Percentiles rank a stretch among this genome's conserved stretches.
Conservation (phyloP, 2,888 invertebrate genomes). For the Drosophila sordidula region DNA sequence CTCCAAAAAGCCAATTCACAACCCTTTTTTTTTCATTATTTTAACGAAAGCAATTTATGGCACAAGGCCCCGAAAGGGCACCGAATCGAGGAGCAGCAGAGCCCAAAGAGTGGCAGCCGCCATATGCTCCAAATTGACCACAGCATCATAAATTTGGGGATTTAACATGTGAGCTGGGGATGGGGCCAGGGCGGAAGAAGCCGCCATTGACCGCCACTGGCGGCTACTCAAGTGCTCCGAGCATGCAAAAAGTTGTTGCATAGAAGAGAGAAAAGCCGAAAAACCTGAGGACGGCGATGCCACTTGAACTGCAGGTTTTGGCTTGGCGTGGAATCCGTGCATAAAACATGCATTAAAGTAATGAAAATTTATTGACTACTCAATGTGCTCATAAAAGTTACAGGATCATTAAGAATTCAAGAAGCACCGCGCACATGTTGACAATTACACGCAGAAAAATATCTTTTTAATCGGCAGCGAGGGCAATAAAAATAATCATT, state of each 20-base stretch:
- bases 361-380: constrained; percentile 75
- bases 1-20: constrained; percentile 44
- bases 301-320: constrained; percentile 46
- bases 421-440: constrained; percentile 41
- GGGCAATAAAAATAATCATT: constrained; percentile 62
- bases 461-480: constrained; percentile 56
- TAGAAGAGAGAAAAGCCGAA: constrained; percentile 16
- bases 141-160: constrained; percentile 76
- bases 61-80: constrained; percentile 35
- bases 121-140: constrained; percentile 77
- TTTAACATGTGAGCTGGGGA: constrained; percentile 61
- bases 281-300: constrained; percentile 30
- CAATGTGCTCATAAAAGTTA: constrained; percentile 56
- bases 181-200: background rate
- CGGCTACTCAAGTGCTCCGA: constrained; percentile 8
- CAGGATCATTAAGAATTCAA: constrained; percentile 61
- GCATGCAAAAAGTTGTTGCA: constrained; percentile 19
- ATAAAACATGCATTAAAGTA: constrained; percentile 74
- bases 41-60: constrained; percentile 58
- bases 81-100: constrained; percentile 31
- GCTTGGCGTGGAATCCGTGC: constrained; percentile 32
- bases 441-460: constrained; percentile 51
- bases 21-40: constrained; percentile 57
- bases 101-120: constrained; percentile 54
- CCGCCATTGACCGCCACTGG: constrained; percentile 18